A percentile compares a stretch with the other conserved stretches of the same genome.
Evolutionary conservation across 2,888 invertebrate genomes (phyloP).

Genomic region (Shargacucullia verbasci): DNA sequence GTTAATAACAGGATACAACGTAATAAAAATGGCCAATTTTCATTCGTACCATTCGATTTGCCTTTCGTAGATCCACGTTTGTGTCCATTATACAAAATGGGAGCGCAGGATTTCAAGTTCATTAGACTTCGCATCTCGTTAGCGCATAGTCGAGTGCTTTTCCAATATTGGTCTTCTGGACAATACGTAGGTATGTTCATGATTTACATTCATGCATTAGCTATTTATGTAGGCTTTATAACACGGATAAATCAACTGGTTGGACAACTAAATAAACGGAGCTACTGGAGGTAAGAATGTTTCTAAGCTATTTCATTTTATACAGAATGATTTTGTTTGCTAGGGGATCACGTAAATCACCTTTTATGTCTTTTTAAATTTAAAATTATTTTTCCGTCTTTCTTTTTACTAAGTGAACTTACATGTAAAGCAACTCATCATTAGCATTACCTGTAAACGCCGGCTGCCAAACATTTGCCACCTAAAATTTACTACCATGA

Average conservation of each 20-base stretch:
- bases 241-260: constrained; percentile 51
- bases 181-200: constrained; percentile 59
- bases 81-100: constrained; percentile 85
- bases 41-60: constrained; percentile 21
- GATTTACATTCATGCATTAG: constrained; percentile 58
- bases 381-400: too few species aligned
- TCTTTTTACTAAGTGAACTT: too few species aligned
- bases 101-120: constrained; percentile 86
- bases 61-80: constrained; percentile 69
- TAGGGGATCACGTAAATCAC: not conserved
- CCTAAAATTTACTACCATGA: too few species aligned
- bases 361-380: not conserved
- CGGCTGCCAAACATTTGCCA: too few species aligned
- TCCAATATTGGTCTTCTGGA: constrained; percentile 85
- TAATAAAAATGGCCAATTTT: constrained; percentile 15
- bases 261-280: constrained; percentile 37
- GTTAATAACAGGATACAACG: constrained; percentile 5
- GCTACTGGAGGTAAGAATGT: constrained; percentile 27
- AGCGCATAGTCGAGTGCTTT: constrained; percentile 83
- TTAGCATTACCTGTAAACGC: too few species aligned
- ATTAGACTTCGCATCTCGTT: constrained; percentile 86
- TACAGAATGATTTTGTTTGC: constrained; percentile 1
- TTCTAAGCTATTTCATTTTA: constrained; percentile 16
- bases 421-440: too few species aligned
- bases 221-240: constrained; percentile 56